phyloP scores from a whole-genome alignment of 2,113 vertebrate species.

The Cyprinodon variegatus region DNA sequence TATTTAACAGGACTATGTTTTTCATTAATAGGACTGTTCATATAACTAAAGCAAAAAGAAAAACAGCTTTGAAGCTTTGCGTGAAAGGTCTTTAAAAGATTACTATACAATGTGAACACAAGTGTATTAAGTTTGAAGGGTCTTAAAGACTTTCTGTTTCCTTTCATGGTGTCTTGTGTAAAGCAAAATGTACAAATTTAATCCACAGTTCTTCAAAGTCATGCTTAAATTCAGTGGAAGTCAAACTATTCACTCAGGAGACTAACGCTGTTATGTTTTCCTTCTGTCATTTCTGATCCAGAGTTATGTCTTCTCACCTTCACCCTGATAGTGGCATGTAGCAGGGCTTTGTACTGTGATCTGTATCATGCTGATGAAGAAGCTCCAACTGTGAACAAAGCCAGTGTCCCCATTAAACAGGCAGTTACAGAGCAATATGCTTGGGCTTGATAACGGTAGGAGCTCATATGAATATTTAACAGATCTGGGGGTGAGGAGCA shows the following conservation, averaged over 20 bases:
- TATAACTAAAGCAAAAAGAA: too few species aligned
- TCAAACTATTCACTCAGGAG: neutral
- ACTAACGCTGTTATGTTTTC: neutral
- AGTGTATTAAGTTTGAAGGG: neutral
- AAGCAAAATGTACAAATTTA: neutral
- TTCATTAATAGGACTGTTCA: neutral
- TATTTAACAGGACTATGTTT: neutral
- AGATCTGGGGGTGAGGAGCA: neutral
- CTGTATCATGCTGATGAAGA: neutral
- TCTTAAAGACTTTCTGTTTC: neutral
- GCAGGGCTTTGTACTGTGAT: neutral
- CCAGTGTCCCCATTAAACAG: neutral
- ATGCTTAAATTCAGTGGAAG: neutral
- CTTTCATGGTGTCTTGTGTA: neutral
- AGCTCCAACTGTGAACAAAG: neutral
- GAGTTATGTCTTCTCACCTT: neutral
- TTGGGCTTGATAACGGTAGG: neutral
- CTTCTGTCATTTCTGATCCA: neutral
- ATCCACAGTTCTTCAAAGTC: neutral
- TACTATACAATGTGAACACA: neutral
- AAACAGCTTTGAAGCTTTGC: neutral
- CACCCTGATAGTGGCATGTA: neutral
- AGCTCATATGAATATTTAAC: slow-evolving; percentile 2
- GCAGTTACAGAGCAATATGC: neutral
- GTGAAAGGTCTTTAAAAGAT: neutral